Base-by-base conservation (phyloP, 2,113 vertebrate genomes). In the Calypte anna region DNA sequence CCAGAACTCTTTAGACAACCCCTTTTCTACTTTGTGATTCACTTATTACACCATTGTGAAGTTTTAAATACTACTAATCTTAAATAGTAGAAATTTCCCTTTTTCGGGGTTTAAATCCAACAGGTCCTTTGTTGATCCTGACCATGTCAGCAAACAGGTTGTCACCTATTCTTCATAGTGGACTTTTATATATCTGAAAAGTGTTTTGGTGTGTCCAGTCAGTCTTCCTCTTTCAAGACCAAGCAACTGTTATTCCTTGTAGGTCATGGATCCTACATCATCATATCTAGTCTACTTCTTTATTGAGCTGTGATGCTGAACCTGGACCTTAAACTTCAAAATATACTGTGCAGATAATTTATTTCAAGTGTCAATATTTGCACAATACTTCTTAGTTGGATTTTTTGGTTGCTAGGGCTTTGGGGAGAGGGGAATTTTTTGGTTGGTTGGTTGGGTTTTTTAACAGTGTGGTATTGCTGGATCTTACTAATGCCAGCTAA, bases 341-440 rank as follows among this genome's bases (percentile, higher is more conserved):
- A 44, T 16, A 28, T 3, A 18, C 21, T 1, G 1, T 11, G 7
- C 38, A 79, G 14, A 31, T 27, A 27, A 33, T 61, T 74, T 46
- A 44, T 46, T 64, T 48, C 12, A 58, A 86, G 6, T 31, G 12
- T 40, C 16, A 59, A 3, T 33, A 36, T 22, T 18, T 72, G 16
- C 18, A 36, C 9, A 53, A 31, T 11, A 57, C 2, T 50, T 72
- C 3, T 17, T 70, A 84, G 25, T 12, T 61, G 3, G 4, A 3
- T 50, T 4, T 1, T 24, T 24, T 57, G 4, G 1, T 36, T 10
- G 7, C 18, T 31, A 18, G 36, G 20, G 8, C 27, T 17, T 28
- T 10, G 0, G 9, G 13, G 10, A 5, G 5, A 0, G 13, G 8
- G 6, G 5, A 0, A 36, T 23, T 17, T 18, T 46, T 7, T 21